phyloP scores from a whole-genome alignment of 2,888 invertebrate species.

The Ceraclea dissimilis region DNA sequence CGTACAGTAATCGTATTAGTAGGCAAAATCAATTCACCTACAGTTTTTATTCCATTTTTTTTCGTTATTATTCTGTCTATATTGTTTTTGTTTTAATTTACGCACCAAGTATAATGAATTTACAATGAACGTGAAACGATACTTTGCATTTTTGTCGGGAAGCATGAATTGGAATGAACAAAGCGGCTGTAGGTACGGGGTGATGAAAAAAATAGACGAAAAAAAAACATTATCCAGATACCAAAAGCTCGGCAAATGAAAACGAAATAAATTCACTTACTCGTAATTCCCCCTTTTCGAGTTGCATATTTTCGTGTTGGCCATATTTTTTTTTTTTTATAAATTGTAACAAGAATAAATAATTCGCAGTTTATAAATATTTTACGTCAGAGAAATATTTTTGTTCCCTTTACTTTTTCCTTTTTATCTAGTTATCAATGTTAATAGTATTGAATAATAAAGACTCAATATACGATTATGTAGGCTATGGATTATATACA shows the following conservation, averaged over 20 bases:
- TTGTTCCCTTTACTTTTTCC: too few species aligned
- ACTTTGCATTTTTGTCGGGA: constrained; percentile 16
- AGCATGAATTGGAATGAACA: constrained; percentile 17
- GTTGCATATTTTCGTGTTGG: constrained; percentile 1
- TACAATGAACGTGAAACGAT: constrained; percentile 12
- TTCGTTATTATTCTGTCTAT: neutral
- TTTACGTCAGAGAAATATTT: too few species aligned
- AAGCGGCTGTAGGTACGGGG: neutral
- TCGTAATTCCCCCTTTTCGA: neutral
- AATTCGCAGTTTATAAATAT: too few species aligned
- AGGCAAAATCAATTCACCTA: neutral
- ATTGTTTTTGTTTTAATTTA: neutral
- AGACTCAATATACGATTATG: too few species aligned
- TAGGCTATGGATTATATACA: too few species aligned
- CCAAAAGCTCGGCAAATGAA: constrained; percentile 12
- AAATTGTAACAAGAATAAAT: too few species aligned
- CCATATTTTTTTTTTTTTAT: neutral
- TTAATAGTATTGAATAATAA: too few species aligned
- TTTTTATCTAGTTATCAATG: too few species aligned
- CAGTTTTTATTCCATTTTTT: neutral
- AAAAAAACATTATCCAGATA: constrained; percentile 5
- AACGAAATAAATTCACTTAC: constrained; percentile 15
- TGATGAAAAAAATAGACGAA: neutral
- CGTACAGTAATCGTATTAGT: neutral
- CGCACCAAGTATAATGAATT: neutral